Base-by-base conservation (phyloP, 2,888 invertebrate genomes). In the Oscheius myriophilus region DNA sequence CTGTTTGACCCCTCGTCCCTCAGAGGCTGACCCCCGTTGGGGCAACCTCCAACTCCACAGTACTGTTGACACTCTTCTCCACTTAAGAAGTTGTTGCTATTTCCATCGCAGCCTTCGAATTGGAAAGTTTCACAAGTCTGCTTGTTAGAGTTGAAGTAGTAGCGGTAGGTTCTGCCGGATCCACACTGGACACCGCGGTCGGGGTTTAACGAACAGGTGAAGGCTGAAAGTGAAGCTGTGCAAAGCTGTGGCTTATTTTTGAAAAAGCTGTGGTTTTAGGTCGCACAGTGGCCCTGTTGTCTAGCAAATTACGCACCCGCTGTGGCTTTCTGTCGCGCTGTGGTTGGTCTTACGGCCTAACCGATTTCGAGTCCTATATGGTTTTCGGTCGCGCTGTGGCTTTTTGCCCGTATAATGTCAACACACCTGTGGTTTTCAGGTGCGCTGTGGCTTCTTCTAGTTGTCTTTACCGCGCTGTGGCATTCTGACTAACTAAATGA, bases 31-130 rank as follows among this genome's bases (percentile, higher is more conserved):
- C 84, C 84, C 2, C 84, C 84, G 65, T 84, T 82, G n/a, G 84
- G 84, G 73, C 84, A 84, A 12, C 82, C 79, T 14, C 84, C 84
- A 16, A 82, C 81, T 49, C 83, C 84, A 68, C 84, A 84, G 54
- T 81, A 84, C 14, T 78, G 73, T 33, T 85, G 81, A 41, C 84
- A 84, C 49, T 81, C 76, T 45, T 81, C 81, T 7, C 78, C 68
- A 14, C 74, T 75, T 25, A 81, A 72, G 67, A 84, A 84, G 55
- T 83, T 82, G 62, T 84, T 84, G 11, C 76, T 61, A 49, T 82
- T 82, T 45, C 83, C 83, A 64, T 85, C 83, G 54, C 84, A 85
- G 2, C 84, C 84, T 53, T 81, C 79, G 59, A 82, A 84, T 59
- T 82, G 81, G 76, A 85, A 84, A 1, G 78, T 78, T 45, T 83